Evolutionary conservation across 1,140 invertebrate species (phyloP).

Genomic region (Subanguina moxae): DNA sequence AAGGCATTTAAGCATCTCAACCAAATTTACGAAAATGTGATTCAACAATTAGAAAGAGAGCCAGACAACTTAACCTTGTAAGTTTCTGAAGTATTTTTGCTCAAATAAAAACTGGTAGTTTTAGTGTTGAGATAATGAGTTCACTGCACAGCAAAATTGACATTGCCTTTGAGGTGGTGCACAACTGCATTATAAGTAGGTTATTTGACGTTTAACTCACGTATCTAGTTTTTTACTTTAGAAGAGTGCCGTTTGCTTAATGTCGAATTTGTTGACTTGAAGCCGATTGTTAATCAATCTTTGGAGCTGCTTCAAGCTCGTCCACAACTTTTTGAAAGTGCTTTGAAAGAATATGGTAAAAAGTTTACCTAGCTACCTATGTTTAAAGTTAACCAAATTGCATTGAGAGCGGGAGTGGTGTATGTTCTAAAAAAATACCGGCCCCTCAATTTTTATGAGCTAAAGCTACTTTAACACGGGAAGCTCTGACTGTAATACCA

Average conservation of each 20-base stretch:
- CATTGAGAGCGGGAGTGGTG: too few species aligned
- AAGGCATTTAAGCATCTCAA: slow-evolving; percentile 26
- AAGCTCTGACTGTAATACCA: too few species aligned
- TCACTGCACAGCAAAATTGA: slow-evolving; percentile 42
- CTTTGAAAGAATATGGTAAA: slow-evolving; percentile 50
- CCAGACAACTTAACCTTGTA: slow-evolving; percentile 53
- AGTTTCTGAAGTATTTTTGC: background rate
- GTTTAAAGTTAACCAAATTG: too few species aligned
- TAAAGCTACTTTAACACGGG: too few species aligned
- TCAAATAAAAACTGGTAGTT: slow-evolving; percentile 2
- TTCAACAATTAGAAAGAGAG: slow-evolving; percentile 35
- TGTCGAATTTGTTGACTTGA: slow-evolving; percentile 56
- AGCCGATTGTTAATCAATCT: slow-evolving; percentile 46
- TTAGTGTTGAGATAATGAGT: slow-evolving; percentile 44
- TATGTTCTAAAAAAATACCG: too few species aligned
- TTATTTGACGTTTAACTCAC: slow-evolving; percentile 24
- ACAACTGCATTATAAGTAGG: slow-evolving; percentile 44
- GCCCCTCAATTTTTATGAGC: too few species aligned
- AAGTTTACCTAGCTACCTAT: background rate
- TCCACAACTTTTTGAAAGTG: slow-evolving; percentile 35
- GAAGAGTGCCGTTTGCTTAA: slow-evolving; percentile 43
- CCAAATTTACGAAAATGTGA: slow-evolving; percentile 40
- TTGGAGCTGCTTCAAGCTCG: slow-evolving; percentile 44
- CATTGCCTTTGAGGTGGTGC: slow-evolving; percentile 45
- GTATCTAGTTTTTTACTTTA: background rate